Evolutionary conservation across 2,113 vertebrate species (phyloP).

Genomic region (Hemiprocne comata): DNA sequence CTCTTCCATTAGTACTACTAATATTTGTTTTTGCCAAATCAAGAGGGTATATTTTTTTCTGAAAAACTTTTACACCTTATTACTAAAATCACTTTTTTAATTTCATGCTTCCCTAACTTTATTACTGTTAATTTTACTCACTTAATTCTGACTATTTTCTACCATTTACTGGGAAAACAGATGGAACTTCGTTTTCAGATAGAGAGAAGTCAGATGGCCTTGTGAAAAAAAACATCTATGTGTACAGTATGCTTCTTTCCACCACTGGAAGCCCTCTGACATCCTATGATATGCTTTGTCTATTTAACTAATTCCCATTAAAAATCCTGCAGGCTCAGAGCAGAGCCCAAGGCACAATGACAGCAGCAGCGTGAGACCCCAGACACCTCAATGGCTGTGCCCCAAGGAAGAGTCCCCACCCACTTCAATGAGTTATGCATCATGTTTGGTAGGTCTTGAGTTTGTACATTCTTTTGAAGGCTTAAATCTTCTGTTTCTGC

Average conservation of each 20-base stretch:
- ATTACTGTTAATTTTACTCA: constrained; percentile 74
- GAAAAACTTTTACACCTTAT: constrained; percentile 51
- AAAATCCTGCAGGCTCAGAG: not conserved
- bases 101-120: constrained; percentile 76
- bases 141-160: constrained; percentile 61
- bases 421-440: not conserved
- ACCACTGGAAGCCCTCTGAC: not conserved
- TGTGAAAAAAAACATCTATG: not conserved
- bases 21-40: constrained; percentile 10
- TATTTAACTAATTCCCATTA: not conserved
- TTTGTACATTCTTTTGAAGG: not conserved
- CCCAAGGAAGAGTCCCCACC: not conserved
- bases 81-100: constrained; percentile 64
- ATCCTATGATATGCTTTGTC: not conserved
- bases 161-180: constrained; percentile 24
- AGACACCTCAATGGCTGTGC: not conserved
- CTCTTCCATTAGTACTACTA: constrained; percentile 7
- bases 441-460: not conserved
- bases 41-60: constrained; percentile 1
- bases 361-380: fast-evolving
- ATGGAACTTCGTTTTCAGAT: constrained; percentile 12
- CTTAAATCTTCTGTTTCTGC: not conserved
- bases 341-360: not conserved
- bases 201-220: not conserved
- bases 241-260: not conserved